A percentile compares a stretch with the other conserved stretches of the same genome.
Evolutionary conservation across 2,888 invertebrate species (phyloP).

Genomic region (Nomada ruficornis): DNA sequence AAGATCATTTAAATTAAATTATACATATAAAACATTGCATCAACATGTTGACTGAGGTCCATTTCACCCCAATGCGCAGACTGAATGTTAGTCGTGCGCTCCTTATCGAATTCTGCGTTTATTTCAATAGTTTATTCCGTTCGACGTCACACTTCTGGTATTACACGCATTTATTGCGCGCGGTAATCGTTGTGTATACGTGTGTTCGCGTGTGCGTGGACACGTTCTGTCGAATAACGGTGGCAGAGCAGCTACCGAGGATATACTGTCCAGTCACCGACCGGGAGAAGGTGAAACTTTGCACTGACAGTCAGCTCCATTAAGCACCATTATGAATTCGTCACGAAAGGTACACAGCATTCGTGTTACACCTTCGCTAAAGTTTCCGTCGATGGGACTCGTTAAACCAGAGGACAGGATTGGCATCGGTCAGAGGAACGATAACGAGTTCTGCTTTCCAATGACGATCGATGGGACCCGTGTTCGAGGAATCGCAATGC

Average conservation of each 20-base stretch:
- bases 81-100: too few relatives aligned
- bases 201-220: constrained; percentile 24
- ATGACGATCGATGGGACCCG: constrained; percentile 31
- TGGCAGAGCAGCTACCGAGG: constrained; percentile 81
- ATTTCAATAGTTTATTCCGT: background rate
- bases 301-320: constrained; percentile 70
- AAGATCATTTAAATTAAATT: too few relatives aligned
- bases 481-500: background rate
- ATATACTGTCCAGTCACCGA: constrained; percentile 62
- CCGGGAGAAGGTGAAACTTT: constrained; percentile 61
- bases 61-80: too few relatives aligned
- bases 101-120: too few relatives aligned
- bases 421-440: constrained; percentile 46
- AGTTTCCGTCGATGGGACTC: constrained; percentile 59
- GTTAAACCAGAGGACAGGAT: constrained; percentile 58
- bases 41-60: too few relatives aligned
- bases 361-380: constrained; percentile 59
- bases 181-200: constrained; percentile 7
- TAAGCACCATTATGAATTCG: constrained; percentile 69
- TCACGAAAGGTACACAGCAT: constrained; percentile 66
- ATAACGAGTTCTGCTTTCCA: constrained; percentile 50
- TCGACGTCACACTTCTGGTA: constrained; percentile 2
- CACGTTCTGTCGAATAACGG: constrained; percentile 57
- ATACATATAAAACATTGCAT: too few relatives aligned
- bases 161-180: background rate